Evolutionary conservation across 2,113 vertebrate species (phyloP), one percentile per base, ranked within the genome.

Genomic region (Dolichallabes microphthalmus): DNA sequence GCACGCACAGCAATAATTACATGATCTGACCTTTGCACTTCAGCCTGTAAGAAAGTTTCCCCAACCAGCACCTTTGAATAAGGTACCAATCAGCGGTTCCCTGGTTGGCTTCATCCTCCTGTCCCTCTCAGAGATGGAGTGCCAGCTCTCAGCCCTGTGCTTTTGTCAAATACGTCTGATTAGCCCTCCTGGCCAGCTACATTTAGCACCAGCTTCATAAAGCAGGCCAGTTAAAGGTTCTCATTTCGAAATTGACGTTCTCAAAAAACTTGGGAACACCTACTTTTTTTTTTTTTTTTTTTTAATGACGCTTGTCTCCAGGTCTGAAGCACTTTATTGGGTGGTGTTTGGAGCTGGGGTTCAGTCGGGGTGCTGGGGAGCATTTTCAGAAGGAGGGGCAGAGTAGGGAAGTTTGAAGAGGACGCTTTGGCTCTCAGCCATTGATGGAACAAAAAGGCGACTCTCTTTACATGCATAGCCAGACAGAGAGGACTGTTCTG

Each of bases 391-490:
- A 76, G 71, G 86, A 25, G 85, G 85, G 25, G 73, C 83, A n/a
- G 86, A 80, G 81, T 77, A 89, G 88, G 89, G 90, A 94, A 93
- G 94, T 95, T 95, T 93, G 91, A 91, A 93, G 92, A 92, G 92
- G 93, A 90, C 88, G 90, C 82, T 89, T 94, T 95, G 95, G 95
- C 93, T 87, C 81, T 73, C 87, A 90, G 93, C 95, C 92, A 92
- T 90, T 87, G 87, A 87, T 89, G 87, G 90, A 93, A 95, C 94
- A 95, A 95, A 95, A 94, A 93, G 90, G 92, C 89, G 91, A 94
- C 91, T 93, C 93, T 95, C 93, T 95, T 95, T 94, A 94, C 94
- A 95, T 94, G 94, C 95, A 94, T 86, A 93, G 93, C 93, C 92
- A 94, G 93, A 93, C 92, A 94, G 93, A 93, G 92, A 89, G 90